phyloP scores from a whole-genome alignment of 2,797 vertebrate genomes.

The Toxotes lorentzi region DNA sequence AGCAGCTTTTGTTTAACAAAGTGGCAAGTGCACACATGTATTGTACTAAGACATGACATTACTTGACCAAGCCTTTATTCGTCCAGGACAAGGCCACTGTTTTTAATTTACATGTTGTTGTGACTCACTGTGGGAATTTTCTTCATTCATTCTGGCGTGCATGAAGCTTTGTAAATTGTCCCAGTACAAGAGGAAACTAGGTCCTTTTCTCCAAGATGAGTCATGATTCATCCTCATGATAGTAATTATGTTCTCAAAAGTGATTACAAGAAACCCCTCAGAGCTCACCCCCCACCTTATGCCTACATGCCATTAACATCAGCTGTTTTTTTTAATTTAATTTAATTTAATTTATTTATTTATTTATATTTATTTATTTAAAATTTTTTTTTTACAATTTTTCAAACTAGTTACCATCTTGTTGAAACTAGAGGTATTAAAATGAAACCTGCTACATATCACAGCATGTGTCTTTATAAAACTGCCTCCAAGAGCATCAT shows the following conservation, averaged over 20 bases:
- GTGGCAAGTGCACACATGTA: not conserved
- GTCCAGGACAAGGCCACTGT: conserved; percentile 10
- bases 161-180: conserved; percentile 18
- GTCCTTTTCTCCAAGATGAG: conserved; percentile 20
- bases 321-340: not conserved
- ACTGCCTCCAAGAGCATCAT: not conserved
- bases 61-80: conserved; percentile 6
- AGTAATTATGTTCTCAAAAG: conserved; percentile 26
- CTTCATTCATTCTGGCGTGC: conserved; percentile 16
- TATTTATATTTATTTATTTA: too few relatives aligned
- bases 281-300: conserved; percentile 1
- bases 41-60: not conserved
- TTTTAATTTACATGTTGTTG: conserved; percentile 11
- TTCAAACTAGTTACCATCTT: not conserved
- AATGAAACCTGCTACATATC: not conserved
- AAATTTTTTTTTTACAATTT: not conserved
- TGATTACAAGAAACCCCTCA: conserved; percentile 29
- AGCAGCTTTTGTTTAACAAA: not conserved
- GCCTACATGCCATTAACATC: not conserved
- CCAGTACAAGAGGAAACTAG: conserved; percentile 24
- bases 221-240: conserved; percentile 32
- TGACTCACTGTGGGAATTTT: conserved; percentile 58
- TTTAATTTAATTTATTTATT: too few relatives aligned
- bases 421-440: not conserved
- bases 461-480: not conserved